phyloP scores from a whole-genome alignment of 1,140 invertebrate genomes.

The Asbolus verrucosus region DNA sequence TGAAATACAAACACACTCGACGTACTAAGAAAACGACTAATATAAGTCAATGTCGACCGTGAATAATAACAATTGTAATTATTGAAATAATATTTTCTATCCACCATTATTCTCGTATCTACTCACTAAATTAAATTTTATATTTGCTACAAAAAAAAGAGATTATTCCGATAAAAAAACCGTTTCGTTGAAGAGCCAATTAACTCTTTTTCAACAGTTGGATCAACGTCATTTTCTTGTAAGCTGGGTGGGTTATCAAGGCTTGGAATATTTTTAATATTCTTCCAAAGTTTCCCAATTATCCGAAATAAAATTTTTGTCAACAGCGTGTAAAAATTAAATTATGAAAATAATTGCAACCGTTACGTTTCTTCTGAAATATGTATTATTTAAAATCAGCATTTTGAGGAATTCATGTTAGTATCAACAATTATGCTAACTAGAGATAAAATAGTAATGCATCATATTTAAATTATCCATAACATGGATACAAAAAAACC shows the following conservation, averaged over 20 bases:
- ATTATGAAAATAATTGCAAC: not conserved
- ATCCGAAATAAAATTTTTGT: constrained; percentile 6
- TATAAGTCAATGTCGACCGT: no score
- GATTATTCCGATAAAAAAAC: not conserved
- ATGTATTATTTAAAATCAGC: no score
- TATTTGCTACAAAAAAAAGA: not conserved
- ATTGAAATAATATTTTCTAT: no score
- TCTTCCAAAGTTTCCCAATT: constrained; percentile 12
- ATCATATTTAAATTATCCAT: no score
- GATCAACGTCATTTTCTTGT: not conserved
- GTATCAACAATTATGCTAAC: no score
- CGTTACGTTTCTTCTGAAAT: not conserved
- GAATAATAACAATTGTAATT: no score
- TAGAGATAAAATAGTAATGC: no score
- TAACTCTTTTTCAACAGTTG: not conserved
- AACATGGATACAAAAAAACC: no score
- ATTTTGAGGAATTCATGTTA: no score
- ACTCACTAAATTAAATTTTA: no score
- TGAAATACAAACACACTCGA: not conserved
- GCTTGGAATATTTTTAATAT: constrained; percentile 14
- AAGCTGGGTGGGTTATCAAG: not conserved
- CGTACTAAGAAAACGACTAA: no score
- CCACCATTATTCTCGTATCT: no score
- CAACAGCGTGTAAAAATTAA: constrained; percentile 8
- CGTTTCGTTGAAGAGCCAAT: not conserved